Evolutionary conservation across 2,113 vertebrate genomes (phyloP).

Genomic region (Oncorhynchus mykiss): DNA sequence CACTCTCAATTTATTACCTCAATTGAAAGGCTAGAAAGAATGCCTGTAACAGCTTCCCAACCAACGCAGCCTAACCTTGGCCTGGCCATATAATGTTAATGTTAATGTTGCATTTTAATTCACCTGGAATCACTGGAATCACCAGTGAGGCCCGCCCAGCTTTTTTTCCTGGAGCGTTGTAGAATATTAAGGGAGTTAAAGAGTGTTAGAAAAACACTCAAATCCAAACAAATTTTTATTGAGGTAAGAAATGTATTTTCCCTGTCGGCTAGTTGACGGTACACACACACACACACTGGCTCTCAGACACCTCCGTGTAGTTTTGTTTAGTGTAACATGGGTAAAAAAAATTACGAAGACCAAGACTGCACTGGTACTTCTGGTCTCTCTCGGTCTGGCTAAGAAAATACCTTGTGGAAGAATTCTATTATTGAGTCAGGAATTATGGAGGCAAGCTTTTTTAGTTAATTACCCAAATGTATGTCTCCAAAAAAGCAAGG

Average conservation of each 20-base stretch:
- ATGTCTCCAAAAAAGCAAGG: background rate
- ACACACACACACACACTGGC: conserved; percentile 32
- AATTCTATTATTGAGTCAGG: background rate
- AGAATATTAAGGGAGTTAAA: conserved; percentile 62
- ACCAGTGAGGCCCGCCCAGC: conserved; percentile 59
- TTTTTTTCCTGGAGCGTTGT: conserved; percentile 39
- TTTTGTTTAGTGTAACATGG: background rate
- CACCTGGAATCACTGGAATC: conserved; percentile 62
- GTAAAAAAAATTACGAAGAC: background rate
- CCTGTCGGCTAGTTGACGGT: conserved; percentile 54
- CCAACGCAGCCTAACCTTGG: conserved; percentile 64
- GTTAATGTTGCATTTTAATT: conserved; percentile 73
- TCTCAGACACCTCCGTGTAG: background rate
- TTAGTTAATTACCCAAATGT: background rate
- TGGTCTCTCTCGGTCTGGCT: conserved; percentile 34
- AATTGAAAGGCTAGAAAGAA: conserved; percentile 70
- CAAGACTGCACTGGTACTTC: conserved; percentile 9
- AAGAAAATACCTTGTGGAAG: conserved; percentile 8
- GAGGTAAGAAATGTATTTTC: conserved; percentile 55
- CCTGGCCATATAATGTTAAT: conserved; percentile 62
- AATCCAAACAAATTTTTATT: conserved; percentile 71
- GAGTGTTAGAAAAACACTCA: conserved; percentile 72
- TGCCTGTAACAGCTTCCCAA: conserved; percentile 60
- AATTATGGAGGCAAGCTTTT: background rate
- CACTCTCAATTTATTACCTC: conserved; percentile 80